Conservation (phyloP, 2,113 vertebrate species). For the Gambusia holbrooki region DNA sequence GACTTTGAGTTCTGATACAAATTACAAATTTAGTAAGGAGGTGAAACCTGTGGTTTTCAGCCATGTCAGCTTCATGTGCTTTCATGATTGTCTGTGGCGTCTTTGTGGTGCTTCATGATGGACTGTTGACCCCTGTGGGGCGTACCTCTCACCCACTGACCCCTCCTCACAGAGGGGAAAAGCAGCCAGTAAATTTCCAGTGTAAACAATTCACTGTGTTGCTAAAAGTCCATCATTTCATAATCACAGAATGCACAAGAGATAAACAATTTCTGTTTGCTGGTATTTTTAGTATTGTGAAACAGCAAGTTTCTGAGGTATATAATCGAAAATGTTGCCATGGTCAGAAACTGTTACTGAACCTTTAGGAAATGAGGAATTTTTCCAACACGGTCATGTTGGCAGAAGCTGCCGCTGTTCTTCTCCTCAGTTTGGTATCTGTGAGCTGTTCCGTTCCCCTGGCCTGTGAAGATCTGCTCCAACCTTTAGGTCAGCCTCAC, state of each 20-base stretch:
- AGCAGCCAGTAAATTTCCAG: background rate
- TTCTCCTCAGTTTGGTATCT: constrained; percentile 20
- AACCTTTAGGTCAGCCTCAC: constrained; percentile 24
- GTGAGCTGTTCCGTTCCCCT: constrained; percentile 31
- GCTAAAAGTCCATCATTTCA: background rate
- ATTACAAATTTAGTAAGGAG: no score
- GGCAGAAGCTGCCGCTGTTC: background rate
- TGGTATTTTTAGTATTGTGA: constrained; percentile 17
- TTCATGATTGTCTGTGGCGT: background rate
- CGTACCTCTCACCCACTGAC: background rate
- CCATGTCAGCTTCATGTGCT: background rate
- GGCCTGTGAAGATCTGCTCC: constrained; percentile 40
- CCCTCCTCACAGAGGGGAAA: background rate
- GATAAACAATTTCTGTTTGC: background rate
- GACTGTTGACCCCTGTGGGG: background rate
- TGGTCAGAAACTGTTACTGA: background rate
- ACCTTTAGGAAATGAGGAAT: background rate
- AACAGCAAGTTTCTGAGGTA: constrained; percentile 13
- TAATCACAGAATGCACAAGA: constrained; percentile 18
- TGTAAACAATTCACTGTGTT: background rate
- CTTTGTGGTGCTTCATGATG: background rate
- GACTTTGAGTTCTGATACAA: no score
- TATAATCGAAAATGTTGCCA: background rate
- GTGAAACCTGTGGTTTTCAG: no score
- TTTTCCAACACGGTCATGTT: background rate